phyloP scores from a whole-genome alignment of 2,888 invertebrate genomes.

The Branchellion lobata region DNA sequence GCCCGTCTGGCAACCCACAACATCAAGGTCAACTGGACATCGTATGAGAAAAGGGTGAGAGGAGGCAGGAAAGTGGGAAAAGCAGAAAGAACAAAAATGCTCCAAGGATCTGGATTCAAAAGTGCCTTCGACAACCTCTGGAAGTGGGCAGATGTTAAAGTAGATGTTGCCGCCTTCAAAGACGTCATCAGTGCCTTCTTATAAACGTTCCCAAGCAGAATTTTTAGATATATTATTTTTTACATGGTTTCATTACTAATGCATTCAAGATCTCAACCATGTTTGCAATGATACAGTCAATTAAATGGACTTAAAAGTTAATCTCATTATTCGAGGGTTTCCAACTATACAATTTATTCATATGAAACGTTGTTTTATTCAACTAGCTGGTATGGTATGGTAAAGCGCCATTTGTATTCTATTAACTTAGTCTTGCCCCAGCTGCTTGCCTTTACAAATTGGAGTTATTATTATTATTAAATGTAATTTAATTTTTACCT shows the following conservation, averaged over 20 bases:
- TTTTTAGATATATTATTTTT: neutral
- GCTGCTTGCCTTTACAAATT: neutral
- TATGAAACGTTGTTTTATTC: too few relatives aligned
- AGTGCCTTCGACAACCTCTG: constrained; percentile 47
- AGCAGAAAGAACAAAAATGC: constrained; percentile 38
- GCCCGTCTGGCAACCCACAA: constrained; percentile 15
- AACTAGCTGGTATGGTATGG: too few relatives aligned
- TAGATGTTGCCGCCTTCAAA: constrained; percentile 37
- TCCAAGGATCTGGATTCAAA: constrained; percentile 14
- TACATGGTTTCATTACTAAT: too few relatives aligned
- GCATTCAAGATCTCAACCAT: too few relatives aligned
- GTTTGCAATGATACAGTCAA: too few relatives aligned
- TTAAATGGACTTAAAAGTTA: too few relatives aligned
- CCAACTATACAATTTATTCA: too few relatives aligned
- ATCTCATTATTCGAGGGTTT: too few relatives aligned
- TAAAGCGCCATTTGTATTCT: neutral
- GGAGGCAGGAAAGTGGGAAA: constrained; percentile 34
- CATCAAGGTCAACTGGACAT: constrained; percentile 46
- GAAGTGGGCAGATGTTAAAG: constrained; percentile 49
- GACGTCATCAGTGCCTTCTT: constrained; percentile 3
- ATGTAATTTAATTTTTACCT: too few relatives aligned
- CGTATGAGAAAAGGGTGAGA: constrained; percentile 45
- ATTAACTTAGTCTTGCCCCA: neutral
- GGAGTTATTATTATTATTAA: neutral
- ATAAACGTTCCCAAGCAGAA: neutral